Conservation (phyloP, 2,797 vertebrate species). For the Xiphophorus birchmanni region DNA sequence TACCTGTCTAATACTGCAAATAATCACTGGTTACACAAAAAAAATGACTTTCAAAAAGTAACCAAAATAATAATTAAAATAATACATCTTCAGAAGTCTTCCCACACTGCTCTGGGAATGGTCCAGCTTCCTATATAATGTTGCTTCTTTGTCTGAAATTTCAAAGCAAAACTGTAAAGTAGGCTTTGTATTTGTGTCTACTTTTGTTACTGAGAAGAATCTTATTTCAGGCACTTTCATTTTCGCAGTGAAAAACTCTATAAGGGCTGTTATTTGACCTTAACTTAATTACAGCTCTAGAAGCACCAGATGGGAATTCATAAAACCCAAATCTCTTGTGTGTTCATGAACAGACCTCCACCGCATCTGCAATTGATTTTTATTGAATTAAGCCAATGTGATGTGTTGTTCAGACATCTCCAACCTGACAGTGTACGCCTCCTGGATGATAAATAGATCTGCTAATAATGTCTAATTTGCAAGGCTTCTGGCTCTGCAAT, state of each 20-base stretch:
- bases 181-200: not conserved
- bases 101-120: conserved; percentile 25
- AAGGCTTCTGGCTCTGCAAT: conserved; percentile 55
- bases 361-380: conserved; percentile 16
- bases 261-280: not conserved
- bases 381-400: conserved; percentile 28
- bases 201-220: not conserved
- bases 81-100: conserved; percentile 46
- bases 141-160: not conserved
- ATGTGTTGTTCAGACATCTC: conserved; percentile 50
- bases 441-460: conserved; percentile 61
- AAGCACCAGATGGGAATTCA: conserved; percentile 3
- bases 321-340: conserved; percentile 2
- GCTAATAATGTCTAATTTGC: conserved; percentile 73
- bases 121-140: conserved; percentile 19
- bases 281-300: not conserved
- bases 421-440: conserved; percentile 28
- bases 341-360: not conserved
- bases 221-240: not conserved
- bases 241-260: not conserved
- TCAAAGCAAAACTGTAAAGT: not conserved
- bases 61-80: conserved; percentile 52
- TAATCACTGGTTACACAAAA: not conserved
- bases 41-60: not conserved
- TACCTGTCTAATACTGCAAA: not conserved